Base-by-base conservation (phyloP, 2,888 invertebrate species). In the Crocallis elinguaria region DNA sequence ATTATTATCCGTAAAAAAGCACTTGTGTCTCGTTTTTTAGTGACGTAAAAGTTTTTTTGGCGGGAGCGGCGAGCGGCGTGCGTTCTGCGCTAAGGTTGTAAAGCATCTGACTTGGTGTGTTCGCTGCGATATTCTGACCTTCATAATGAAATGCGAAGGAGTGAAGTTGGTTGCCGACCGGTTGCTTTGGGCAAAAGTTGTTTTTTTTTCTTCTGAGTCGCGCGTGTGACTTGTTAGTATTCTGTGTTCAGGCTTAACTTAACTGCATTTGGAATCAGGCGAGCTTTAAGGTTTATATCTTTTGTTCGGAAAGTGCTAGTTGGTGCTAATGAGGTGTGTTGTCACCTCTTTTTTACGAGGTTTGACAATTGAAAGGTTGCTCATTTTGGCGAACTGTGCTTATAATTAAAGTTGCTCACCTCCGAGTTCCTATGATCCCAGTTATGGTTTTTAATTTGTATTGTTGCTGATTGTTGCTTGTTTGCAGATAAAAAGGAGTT, bases 141-240 rank as follows among this genome's bases (percentile, higher is more conserved):
- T 89, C 89, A 79, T 54, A 54, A 54, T 54, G 43, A 54, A 54
- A 54, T 54, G 53, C 53, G 48, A 44, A 60, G 62, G 71, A 73
- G 78, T 82, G 85, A 88, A 88, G 88, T 88, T 87, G 67, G 84
- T 49, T 33, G 36, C 41, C 57, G 79, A 87, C 88, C 86, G 87
- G 88, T 88, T 80, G 61, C 84, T 87, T 87, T 88, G 69, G 88
- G 86, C 86, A 86, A 88, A 88, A 86, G 83, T 85, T 77, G 78
- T 71, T 72, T 65, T 71, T 73, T 75, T 73, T 77, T 70, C 72
- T 69, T 68, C 73, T 72, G 72, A 75, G 73, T 72, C 13, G 43
- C 43, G 23, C 69, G 65, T 62, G 54, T 39, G 29, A 56, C 60
- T 73, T 72, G 46, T 51, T 55, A 37, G 46, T 57, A 57, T 55